These are phyloP conservation scores for Episyrphus balteatus DNA, from an alignment of 1,140 invertebrate genomes.

Conservation along the genomic window DNA sequence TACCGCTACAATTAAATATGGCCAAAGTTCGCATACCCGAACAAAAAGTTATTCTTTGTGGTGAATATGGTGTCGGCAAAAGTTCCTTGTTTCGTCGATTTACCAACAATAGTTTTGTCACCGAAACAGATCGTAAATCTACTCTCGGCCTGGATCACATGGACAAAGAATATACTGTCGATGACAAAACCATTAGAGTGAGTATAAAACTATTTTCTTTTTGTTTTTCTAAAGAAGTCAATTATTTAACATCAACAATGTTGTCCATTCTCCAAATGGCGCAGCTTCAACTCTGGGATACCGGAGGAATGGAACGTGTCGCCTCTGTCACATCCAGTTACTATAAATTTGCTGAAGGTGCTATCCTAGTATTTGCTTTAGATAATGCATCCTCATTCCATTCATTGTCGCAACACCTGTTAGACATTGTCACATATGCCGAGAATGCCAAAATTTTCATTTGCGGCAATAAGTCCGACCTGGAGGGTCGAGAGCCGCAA, in stretches of 20 bases:
- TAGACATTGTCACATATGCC: slow-evolving; percentile 84
- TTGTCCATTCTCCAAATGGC: neutral
- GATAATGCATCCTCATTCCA: slow-evolving; percentile 87
- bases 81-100: slow-evolving; percentile 85
- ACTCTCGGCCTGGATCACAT: slow-evolving; percentile 86
- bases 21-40: slow-evolving; percentile 72
- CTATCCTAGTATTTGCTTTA: slow-evolving; percentile 78
- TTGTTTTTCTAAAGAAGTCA: neutral
- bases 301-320: slow-evolving; percentile 86
- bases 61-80: slow-evolving; percentile 92
- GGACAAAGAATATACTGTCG: slow-evolving; percentile 64
- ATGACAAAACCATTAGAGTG: slow-evolving; percentile 69
- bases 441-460: slow-evolving; percentile 90
- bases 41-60: slow-evolving; percentile 89
- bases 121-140: slow-evolving; percentile 68
- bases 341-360: slow-evolving; percentile 87
- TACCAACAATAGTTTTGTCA: slow-evolving; percentile 75
- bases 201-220: slow-evolving; percentile 10
- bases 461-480: slow-evolving; percentile 80
- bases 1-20: slow-evolving; percentile 41
- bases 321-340: slow-evolving; percentile 88
- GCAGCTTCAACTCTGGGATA: slow-evolving; percentile 86
- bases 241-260: neutral
- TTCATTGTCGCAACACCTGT: slow-evolving; percentile 76
- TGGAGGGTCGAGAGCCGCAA: slow-evolving; percentile 52